phyloP scores from a whole-genome alignment of 2,113 vertebrate species.

The Pedionomus torquatus region DNA sequence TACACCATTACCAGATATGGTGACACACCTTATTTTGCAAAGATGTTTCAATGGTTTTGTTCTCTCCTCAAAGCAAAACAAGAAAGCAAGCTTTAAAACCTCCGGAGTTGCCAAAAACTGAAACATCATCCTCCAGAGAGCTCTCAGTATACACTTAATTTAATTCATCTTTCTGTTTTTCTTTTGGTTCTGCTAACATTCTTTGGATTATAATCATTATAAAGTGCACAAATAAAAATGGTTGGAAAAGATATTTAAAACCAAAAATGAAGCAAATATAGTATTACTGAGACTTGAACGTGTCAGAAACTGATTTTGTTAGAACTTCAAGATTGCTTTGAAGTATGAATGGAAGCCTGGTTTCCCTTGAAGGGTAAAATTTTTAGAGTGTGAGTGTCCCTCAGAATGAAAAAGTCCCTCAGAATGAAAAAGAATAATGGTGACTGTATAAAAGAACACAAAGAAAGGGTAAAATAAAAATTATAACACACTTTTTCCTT shows the following conservation, averaged over 20 bases:
- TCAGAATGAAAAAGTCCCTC: not conserved
- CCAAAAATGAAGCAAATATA: not conserved
- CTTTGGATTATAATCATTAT: not conserved
- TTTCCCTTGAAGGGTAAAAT: not conserved
- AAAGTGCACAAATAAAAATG: not conserved
- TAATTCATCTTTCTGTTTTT: not conserved
- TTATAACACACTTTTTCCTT: not conserved
- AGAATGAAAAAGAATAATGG: not conserved
- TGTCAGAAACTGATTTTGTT: not conserved
- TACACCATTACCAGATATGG: not conserved
- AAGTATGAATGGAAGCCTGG: not conserved
- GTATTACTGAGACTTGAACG: not conserved
- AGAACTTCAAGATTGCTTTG: not conserved
- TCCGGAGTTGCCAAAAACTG: not conserved
- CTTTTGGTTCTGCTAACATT: not conserved
- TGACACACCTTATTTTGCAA: not conserved
- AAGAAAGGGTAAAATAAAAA: not conserved
- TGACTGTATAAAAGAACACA: not conserved
- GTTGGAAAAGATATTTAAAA: not conserved
- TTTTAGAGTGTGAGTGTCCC: not conserved
- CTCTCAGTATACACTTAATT: not conserved
- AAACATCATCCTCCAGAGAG: not conserved
- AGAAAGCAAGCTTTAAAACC: not conserved
- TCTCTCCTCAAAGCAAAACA: not conserved
- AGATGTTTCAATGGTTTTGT: not conserved